A percentile compares a stretch with the other conserved stretches of the same genome.
phyloP scores from a whole-genome alignment of 2,113 vertebrate species.

The Chrysemys picta region DNA sequence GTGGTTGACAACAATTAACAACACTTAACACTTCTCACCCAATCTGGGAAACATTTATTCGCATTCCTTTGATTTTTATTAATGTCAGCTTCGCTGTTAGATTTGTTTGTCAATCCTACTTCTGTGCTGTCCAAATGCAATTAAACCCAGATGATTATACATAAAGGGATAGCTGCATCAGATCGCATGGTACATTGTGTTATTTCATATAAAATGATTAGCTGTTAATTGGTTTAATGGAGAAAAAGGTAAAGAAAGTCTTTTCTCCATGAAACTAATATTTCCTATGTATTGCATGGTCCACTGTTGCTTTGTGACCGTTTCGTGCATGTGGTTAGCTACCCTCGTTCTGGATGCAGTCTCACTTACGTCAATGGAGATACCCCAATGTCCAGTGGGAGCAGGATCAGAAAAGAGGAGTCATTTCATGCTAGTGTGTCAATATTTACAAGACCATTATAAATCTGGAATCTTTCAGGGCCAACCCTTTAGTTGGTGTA shows the following conservation, averaged over 20 bases:
- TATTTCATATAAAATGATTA: slow-evolving; percentile 31
- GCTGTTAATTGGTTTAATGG: slow-evolving; percentile 30
- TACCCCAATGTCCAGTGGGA: neutral
- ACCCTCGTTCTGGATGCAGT: neutral
- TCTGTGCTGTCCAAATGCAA: neutral
- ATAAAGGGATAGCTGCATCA: neutral
- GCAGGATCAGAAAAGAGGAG: neutral
- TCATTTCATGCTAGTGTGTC: neutral
- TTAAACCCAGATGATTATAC: slow-evolving; percentile 21
- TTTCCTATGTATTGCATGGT: neutral
- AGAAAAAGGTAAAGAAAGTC: slow-evolving; percentile 30
- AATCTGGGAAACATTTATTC: neutral
- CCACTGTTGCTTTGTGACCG: neutral
- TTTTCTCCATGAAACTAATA: neutral
- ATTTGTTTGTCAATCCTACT: slow-evolving; percentile 40
- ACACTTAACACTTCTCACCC: neutral
- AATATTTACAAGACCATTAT: neutral
- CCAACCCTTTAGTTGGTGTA: neutral
- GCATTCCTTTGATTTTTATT: slow-evolving; percentile 11
- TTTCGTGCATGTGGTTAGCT: neutral
- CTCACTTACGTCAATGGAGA: neutral
- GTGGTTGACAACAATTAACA: slow-evolving; percentile 22
- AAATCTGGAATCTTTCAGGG: neutral
- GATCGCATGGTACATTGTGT: neutral
- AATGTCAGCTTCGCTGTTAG: neutral